Conservation (phyloP, 2,797 vertebrate species). For the Choloepus didactylus region DNA sequence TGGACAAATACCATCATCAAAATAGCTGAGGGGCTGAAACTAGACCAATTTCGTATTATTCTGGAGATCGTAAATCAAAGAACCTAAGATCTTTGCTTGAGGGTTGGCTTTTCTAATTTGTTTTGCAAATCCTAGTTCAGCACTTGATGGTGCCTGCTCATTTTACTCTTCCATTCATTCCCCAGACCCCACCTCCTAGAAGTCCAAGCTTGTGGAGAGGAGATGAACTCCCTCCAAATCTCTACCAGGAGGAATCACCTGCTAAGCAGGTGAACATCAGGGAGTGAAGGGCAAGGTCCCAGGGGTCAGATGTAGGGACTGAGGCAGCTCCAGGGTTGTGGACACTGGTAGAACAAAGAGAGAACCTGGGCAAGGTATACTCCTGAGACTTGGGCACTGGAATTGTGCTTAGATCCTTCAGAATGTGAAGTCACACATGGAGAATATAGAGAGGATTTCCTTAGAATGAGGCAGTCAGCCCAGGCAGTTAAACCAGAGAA, state of each 20-base stretch:
- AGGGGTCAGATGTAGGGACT: not conserved
- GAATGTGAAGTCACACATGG: not conserved
- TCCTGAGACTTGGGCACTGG: not conserved
- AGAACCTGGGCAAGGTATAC: not conserved
- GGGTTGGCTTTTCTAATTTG: not conserved
- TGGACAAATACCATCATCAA: slow-evolving; percentile 53
- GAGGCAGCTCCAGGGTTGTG: not conserved
- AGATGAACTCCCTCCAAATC: not conserved
- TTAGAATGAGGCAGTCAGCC: slow-evolving; percentile 22
- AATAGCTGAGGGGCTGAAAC: slow-evolving; percentile 60
- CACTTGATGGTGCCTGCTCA: not conserved
- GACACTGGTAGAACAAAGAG: not conserved
- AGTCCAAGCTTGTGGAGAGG: not conserved
- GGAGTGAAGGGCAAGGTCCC: not conserved
- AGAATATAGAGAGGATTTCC: not conserved
- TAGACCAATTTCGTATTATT: not conserved
- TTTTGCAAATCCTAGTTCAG: not conserved
- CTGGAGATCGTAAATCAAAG: not conserved
- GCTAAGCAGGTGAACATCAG: not conserved
- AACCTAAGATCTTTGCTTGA: not conserved
- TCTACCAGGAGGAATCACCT: not conserved
- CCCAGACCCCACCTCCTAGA: not conserved
- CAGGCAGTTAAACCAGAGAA: slow-evolving; percentile 23
- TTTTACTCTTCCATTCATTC: not conserved
- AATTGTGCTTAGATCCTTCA: not conserved